A percentile compares a stretch with the other conserved stretches of the same genome.
Evolutionary conservation across 2,113 vertebrate species (phyloP).

Genomic region (Pavo muticus): DNA sequence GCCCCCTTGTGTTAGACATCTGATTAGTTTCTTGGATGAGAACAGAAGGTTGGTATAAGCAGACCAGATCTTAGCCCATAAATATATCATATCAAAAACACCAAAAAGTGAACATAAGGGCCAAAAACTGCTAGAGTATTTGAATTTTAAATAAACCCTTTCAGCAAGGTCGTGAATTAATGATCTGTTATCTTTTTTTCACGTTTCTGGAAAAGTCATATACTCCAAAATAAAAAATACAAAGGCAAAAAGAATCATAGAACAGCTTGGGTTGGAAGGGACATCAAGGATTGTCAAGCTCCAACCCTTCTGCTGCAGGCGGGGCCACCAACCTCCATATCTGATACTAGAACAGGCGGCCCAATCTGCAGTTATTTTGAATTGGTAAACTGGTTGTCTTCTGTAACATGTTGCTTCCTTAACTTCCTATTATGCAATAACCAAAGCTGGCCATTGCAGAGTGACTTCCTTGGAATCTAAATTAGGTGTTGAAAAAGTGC

Average conservation of each 20-base stretch:
- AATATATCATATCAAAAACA: neutral
- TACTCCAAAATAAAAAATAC: neutral
- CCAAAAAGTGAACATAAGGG: neutral
- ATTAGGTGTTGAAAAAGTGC: neutral
- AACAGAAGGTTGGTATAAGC: neutral
- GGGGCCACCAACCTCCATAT: too few species aligned
- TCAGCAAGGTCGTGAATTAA: neutral
- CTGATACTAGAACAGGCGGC: too few species aligned
- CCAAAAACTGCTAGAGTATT: neutral
- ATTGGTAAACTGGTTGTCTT: neutral
- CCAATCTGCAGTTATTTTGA: neutral
- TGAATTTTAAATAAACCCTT: neutral
- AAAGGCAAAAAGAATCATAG: neutral
- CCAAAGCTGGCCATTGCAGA: neutral
- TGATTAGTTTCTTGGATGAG: neutral
- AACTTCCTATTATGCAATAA: neutral
- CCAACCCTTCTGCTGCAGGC: too few species aligned
- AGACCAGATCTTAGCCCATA: neutral
- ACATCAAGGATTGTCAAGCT: too few species aligned
- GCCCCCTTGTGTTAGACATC: neutral
- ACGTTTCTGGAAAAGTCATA: neutral
- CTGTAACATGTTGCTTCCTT: neutral
- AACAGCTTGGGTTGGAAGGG: too few species aligned
- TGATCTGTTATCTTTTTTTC: neutral
- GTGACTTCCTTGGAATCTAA: neutral